Conservation (phyloP, 2,113 vertebrate genomes). For the Riparia riparia region DNA sequence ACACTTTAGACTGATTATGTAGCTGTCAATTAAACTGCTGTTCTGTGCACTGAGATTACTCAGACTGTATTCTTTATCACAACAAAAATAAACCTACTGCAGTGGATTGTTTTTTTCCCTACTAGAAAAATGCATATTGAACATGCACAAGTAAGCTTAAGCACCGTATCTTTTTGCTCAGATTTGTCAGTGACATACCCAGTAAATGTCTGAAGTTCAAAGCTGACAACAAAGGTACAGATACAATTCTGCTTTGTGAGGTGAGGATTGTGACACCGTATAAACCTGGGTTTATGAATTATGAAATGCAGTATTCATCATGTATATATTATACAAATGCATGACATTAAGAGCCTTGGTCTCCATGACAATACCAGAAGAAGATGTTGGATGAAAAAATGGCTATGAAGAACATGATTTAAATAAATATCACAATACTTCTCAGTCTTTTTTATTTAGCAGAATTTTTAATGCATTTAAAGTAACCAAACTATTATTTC, state of each 20-base stretch:
- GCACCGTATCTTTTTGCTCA: background rate
- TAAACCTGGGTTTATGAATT: slow-evolving; percentile 14
- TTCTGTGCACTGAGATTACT: slow-evolving; percentile 15
- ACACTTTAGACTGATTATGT: slow-evolving; percentile 50
- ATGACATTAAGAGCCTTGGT: slow-evolving; percentile 29
- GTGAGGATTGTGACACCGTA: background rate
- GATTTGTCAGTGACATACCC: background rate
- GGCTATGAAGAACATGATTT: background rate
- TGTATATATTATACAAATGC: slow-evolving; percentile 11
- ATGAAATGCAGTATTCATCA: background rate
- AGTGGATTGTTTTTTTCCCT: background rate
- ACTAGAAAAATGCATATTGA: background rate
- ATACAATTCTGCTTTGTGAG: background rate
- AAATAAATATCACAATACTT: background rate
- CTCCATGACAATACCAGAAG: slow-evolving; percentile 53
- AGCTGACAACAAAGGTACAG: slow-evolving; percentile 2
- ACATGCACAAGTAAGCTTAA: background rate
- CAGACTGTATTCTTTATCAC: background rate
- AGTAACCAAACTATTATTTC: background rate
- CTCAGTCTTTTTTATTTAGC: background rate
- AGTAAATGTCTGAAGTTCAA: background rate
- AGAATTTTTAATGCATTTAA: background rate
- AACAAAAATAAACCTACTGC: slow-evolving; percentile 2
- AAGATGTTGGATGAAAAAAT: slow-evolving; percentile 3
- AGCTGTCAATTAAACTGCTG: slow-evolving; percentile 25